phyloP scores from a whole-genome alignment of 1,140 invertebrate genomes.

The Halictus rubicundus region DNA sequence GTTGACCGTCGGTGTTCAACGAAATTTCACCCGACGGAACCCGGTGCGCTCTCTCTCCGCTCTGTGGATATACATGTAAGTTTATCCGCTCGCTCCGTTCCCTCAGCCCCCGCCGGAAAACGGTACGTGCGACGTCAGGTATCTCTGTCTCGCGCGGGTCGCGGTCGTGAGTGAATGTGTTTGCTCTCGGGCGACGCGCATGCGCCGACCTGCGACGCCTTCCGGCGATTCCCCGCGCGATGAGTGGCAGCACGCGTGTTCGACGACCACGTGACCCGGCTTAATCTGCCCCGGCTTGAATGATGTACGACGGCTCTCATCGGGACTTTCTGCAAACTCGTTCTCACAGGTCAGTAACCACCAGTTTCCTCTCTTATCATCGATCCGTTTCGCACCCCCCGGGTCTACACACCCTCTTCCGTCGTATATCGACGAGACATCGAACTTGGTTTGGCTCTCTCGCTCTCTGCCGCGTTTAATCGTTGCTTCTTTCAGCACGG shows the following conservation, averaged over 20 bases:
- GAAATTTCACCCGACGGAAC: slow-evolving; percentile 34
- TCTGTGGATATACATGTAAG: too few relatives aligned
- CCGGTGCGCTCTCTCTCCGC: too few relatives aligned
- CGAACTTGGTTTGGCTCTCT: background rate
- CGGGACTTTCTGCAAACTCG: slow-evolving; percentile 4
- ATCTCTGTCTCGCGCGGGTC: slow-evolving; percentile 11
- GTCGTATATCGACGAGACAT: background rate
- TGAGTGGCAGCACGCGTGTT: slow-evolving; percentile 27
- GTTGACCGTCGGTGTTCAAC: slow-evolving; percentile 55
- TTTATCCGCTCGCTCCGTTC: too few relatives aligned
- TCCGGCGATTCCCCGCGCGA: background rate
- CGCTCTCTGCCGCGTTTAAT: background rate
- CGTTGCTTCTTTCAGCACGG: too few relatives aligned
- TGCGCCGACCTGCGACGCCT: slow-evolving; percentile 38
- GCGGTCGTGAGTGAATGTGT: slow-evolving; percentile 25
- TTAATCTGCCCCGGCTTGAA: background rate
- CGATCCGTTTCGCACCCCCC: background rate
- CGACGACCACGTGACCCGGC: slow-evolving; percentile 44
- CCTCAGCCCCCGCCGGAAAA: background rate
- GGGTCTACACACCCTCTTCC: background rate
- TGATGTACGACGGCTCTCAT: slow-evolving; percentile 17
- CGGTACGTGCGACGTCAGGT: background rate
- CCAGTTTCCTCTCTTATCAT: slow-evolving; percentile 11
- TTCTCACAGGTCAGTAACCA: slow-evolving; percentile 51
- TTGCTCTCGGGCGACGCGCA: slow-evolving; percentile 41